Evolutionary conservation across 1,140 invertebrate species (phyloP).

Genomic region (Pissodes strobi): DNA sequence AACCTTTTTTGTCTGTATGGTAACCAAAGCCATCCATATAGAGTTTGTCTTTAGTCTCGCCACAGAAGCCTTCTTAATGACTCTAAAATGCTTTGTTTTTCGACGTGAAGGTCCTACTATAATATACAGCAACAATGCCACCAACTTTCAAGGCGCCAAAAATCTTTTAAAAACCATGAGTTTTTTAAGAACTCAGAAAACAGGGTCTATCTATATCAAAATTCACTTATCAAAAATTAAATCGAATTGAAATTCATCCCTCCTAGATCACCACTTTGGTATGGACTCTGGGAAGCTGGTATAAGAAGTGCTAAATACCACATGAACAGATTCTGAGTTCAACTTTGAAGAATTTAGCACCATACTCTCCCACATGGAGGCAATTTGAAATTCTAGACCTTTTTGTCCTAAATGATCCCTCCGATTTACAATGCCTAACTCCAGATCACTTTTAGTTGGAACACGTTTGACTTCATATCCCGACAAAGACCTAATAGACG

Average conservation of each 20-base stretch:
- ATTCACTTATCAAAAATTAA: neutral
- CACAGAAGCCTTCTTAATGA: constrained; percentile 45
- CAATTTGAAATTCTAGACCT: constrained; percentile 51
- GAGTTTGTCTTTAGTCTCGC: constrained; percentile 44
- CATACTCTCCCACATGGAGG: constrained; percentile 41
- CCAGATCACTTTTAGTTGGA: constrained; percentile 55
- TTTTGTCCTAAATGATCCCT: constrained; percentile 42
- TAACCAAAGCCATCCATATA: constrained; percentile 52
- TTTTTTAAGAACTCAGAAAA: neutral
- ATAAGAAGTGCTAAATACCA: constrained; percentile 48
- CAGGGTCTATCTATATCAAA: neutral
- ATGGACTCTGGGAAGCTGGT: constrained; percentile 44
- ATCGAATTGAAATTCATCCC: constrained; percentile 44
- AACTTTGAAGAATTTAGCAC: constrained; percentile 47
- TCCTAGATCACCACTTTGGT: constrained; percentile 42
- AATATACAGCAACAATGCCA: constrained; percentile 47
- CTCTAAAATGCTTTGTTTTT: constrained; percentile 49
- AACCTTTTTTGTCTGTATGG: constrained; percentile 49
- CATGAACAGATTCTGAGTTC: constrained; percentile 42
- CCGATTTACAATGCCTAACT: constrained; percentile 43
- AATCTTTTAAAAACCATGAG: constrained; percentile 25
- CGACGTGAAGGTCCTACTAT: constrained; percentile 36
- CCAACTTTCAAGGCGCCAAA: constrained; percentile 47
- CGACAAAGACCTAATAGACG: constrained; percentile 15
- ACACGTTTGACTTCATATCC: constrained; percentile 40